phyloP scores from a whole-genome alignment of 2,888 invertebrate species.

The Acleris laterana region DNA sequence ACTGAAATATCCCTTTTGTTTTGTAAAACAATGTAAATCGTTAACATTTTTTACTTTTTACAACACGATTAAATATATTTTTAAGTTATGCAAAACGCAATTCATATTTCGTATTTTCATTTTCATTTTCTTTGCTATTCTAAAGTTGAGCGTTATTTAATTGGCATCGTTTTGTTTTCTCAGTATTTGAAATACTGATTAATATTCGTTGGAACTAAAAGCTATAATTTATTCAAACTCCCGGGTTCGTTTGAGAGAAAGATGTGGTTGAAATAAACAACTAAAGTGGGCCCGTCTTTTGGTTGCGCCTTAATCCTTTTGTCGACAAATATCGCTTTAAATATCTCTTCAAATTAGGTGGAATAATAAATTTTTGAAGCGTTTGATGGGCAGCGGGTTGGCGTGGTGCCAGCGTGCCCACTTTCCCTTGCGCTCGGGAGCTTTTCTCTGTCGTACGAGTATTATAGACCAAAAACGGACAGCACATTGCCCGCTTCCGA shows the following conservation, averaged over 20 bases:
- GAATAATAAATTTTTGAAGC: conserved; percentile 71
- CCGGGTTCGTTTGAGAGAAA: conserved; percentile 1
- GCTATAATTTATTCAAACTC: conserved; percentile 24
- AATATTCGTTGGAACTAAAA: conserved; percentile 21
- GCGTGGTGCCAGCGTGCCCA: conserved; percentile 65
- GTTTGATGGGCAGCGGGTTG: conserved; percentile 64
- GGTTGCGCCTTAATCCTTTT: conserved; percentile 63
- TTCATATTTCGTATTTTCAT: conserved; percentile 11
- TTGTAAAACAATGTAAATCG: not conserved
- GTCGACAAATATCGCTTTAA: conserved; percentile 72
- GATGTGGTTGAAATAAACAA: conserved; percentile 41
- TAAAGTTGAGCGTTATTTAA: conserved; percentile 12
- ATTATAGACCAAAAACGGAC: conserved; percentile 52
- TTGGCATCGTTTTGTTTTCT: conserved; percentile 11
- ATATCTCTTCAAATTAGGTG: conserved; percentile 72
- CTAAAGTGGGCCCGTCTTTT: conserved; percentile 52
- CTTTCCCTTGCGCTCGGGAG: conserved; percentile 66
- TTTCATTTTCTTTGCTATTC: conserved; percentile 13
- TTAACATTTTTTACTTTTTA: not conserved
- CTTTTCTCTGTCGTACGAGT: conserved; percentile 48
- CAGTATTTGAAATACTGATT: conserved; percentile 19
- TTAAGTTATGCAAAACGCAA: conserved; percentile 4
- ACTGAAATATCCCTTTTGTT: not conserved
- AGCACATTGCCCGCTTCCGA: conserved; percentile 75
- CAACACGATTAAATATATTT: conserved; percentile 3